Conservation (phyloP, 64 coral and sea anemone genomes). For the Pachyseris speciosa region DNA sequence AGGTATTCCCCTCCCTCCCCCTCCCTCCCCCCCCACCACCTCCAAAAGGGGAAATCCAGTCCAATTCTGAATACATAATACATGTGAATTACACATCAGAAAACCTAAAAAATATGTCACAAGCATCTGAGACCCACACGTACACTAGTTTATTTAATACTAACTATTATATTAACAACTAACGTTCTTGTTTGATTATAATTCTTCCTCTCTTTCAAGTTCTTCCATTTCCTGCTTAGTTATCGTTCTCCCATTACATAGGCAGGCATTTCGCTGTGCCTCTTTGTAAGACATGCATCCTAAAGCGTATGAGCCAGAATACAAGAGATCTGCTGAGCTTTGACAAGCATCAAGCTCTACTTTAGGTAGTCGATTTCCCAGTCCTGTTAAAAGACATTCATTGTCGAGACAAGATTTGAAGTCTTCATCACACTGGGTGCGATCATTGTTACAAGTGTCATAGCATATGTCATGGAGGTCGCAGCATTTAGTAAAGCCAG, state of each 20-base stretch:
- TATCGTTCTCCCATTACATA: conserved; percentile 88
- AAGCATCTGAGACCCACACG: no score
- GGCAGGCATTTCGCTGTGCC: conserved; percentile 88
- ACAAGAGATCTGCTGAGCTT: conserved; percentile 83
- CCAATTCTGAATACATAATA: no score
- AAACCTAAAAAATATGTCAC: no score
- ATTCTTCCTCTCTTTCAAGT: conserved; percentile 77
- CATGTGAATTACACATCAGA: no score
- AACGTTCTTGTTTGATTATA: conserved; percentile 5
- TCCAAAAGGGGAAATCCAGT: no score
- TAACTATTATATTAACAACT: not conserved
- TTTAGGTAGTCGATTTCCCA: conserved; percentile 74
- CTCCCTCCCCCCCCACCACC: no score
- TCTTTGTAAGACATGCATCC: conserved; percentile 85
- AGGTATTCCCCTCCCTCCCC: no score
- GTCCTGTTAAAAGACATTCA: conserved; percentile 88
- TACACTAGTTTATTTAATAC: no score
- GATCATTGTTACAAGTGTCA: conserved; percentile 89
- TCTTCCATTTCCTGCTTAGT: conserved; percentile 91
- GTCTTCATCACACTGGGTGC: conserved; percentile 87
- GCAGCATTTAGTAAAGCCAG: conserved; percentile 90
- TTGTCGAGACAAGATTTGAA: conserved; percentile 98
- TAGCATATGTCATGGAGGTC: conserved; percentile 88
- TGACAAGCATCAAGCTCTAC: conserved; percentile 71
- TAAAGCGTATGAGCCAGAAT: conserved; percentile 75